Percentiles rank a stretch among this genome's conserved stretches.
Evolutionary conservation across 1,140 invertebrate species (phyloP).

Genomic region (Trichogramma pretiosum): DNA sequence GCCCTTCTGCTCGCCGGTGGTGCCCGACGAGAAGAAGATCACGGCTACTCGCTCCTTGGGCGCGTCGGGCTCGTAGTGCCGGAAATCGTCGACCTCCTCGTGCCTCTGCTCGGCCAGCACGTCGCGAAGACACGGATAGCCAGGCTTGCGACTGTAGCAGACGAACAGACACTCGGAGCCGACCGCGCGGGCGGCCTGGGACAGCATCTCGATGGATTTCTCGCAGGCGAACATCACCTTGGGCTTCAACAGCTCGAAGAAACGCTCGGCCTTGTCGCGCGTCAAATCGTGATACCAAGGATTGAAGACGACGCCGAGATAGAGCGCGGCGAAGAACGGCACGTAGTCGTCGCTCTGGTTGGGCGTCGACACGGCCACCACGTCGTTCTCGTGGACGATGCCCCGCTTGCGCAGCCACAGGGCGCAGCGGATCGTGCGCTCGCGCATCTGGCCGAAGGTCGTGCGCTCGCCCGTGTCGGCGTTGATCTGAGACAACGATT

Average conservation of each 20-base stretch:
- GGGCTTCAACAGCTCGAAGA: slow-evolving; percentile 5
- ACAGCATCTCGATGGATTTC: neutral
- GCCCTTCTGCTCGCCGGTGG: slow-evolving; percentile 3
- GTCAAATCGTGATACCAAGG: neutral
- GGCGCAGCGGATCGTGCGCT: slow-evolving; percentile 4
- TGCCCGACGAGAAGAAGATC: slow-evolving; percentile 11
- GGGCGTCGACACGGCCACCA: slow-evolving; percentile 1
- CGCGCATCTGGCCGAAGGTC: neutral
- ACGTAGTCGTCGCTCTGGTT: neutral
- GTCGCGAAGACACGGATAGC: slow-evolving; percentile 1
- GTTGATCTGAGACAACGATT: neutral
- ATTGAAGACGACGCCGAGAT: neutral
- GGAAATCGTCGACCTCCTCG: slow-evolving; percentile 3
- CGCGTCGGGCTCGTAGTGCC: neutral
- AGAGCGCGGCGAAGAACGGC: neutral
- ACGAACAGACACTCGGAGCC: slow-evolving; percentile 1
- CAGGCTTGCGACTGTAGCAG: neutral
- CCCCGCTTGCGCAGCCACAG: slow-evolving; percentile 1
- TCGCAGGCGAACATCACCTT: slow-evolving; percentile 14
- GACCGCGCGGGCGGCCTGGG: neutral
- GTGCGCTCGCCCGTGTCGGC: neutral
- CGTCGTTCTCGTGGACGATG: neutral
- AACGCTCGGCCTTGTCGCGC: neutral
- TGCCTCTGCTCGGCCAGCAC: neutral
- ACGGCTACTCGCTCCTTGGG: neutral